Evolutionary conservation across 1,140 invertebrate genomes (phyloP).

Genomic region (Coptotermes formosanus): DNA sequence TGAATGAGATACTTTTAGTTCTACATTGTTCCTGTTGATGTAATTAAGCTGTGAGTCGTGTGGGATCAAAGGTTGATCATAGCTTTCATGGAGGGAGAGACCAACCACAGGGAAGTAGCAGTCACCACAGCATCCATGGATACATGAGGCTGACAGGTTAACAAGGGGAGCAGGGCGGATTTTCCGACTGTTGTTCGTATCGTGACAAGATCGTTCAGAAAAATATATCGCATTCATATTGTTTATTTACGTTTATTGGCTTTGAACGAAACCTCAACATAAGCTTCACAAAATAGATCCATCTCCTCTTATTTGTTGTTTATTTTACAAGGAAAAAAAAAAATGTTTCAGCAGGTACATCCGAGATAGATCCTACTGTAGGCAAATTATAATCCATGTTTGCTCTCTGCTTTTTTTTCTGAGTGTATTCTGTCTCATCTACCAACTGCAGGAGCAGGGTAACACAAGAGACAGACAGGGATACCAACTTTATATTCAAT

Average conservation of each 20-base stretch:
- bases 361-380: not conserved
- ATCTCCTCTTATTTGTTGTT: conserved; percentile 21
- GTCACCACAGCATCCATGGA: too few relatives aligned
- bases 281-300: conserved; percentile 29
- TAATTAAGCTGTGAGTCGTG: too few relatives aligned
- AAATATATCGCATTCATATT: conserved; percentile 24
- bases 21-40: too few relatives aligned
- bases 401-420: not conserved
- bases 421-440: not conserved
- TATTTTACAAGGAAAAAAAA: conserved; percentile 23
- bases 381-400: not conserved
- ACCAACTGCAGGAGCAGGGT: not conserved
- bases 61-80: too few relatives aligned
- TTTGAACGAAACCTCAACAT: conserved; percentile 29
- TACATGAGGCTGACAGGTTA: too few relatives aligned
- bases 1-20: too few relatives aligned
- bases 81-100: too few relatives aligned
- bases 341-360: conserved; percentile 25
- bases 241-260: conserved; percentile 31
- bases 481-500: not conserved
- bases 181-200: too few relatives aligned
- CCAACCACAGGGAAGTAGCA: too few relatives aligned
- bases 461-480: not conserved
- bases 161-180: too few relatives aligned
- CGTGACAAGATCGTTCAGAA: not conserved